Evolutionary conservation across 2,888 invertebrate species (phyloP).

Genomic region (Xylota segnis): DNA sequence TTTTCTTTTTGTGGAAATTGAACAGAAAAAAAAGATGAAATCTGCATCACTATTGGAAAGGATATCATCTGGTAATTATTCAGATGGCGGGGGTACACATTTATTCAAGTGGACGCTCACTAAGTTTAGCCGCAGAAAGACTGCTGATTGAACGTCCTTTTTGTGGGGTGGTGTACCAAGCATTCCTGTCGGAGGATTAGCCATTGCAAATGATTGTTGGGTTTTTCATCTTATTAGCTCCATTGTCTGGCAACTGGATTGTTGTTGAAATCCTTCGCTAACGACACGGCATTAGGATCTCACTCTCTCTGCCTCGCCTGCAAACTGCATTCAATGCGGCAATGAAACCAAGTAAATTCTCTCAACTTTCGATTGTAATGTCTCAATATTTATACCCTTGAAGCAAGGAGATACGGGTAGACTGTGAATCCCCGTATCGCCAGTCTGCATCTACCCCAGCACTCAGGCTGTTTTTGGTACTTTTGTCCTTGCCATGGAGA

Average conservation of each 20-base stretch:
- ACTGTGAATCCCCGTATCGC: conserved; percentile 62
- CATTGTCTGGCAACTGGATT: conserved; percentile 71
- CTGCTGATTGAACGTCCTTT: background rate
- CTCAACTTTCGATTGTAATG: conserved; percentile 64
- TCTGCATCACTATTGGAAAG: background rate
- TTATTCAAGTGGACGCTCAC: background rate
- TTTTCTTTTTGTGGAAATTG: too few species aligned
- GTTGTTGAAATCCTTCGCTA: conserved; percentile 53
- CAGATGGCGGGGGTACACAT: too few species aligned
- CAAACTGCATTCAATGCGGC: conserved; percentile 60
- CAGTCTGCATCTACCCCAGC: conserved; percentile 51
- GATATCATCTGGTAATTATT: background rate
- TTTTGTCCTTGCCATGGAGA: conserved; percentile 47
- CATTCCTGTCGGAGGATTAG: conserved; percentile 53
- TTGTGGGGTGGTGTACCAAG: background rate
- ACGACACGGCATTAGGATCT: conserved; percentile 50
- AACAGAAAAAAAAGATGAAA: background rate
- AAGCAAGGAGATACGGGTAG: conserved; percentile 13
- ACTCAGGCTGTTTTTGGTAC: conserved; percentile 28
- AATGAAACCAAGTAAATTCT: conserved; percentile 61
- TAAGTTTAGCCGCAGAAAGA: background rate
- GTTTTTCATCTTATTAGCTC: conserved; percentile 72
- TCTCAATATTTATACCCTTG: conserved; percentile 44
- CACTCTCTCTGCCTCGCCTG: conserved; percentile 1
- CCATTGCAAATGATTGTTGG: conserved; percentile 66